Evolutionary conservation across 2,888 invertebrate species (phyloP).

Genomic region (Omphaloscelis lunosa): DNA sequence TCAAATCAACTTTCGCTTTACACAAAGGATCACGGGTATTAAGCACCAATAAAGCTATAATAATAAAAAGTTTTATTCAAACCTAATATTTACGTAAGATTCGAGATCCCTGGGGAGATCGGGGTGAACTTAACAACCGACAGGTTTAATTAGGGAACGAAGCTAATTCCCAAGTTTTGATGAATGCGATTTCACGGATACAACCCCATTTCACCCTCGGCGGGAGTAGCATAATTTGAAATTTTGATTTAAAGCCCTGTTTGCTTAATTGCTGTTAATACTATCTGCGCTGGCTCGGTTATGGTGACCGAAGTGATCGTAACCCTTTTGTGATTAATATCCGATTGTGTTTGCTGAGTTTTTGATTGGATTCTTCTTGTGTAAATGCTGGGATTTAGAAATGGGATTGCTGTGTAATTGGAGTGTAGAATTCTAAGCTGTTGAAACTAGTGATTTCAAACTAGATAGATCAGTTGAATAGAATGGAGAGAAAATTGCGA

Average conservation of each 20-base stretch:
- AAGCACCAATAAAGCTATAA: constrained; percentile 81
- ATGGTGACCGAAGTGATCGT: constrained; percentile 58
- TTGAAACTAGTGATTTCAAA: constrained; percentile 10
- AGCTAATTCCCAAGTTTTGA: constrained; percentile 89
- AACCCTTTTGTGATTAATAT: constrained; percentile 61
- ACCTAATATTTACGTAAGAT: constrained; percentile 86
- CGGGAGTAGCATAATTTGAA: constrained; percentile 82
- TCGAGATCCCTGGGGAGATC: constrained; percentile 73
- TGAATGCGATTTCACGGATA: constrained; percentile 88
- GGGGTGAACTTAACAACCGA: constrained; percentile 82
- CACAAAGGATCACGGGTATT: constrained; percentile 71
- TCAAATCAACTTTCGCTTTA: constrained; percentile 71
- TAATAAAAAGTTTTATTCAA: constrained; percentile 85
- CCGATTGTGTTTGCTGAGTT: constrained; percentile 46
- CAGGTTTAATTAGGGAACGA: constrained; percentile 88
- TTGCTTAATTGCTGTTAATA: constrained; percentile 82
- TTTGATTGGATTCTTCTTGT: constrained; percentile 59
- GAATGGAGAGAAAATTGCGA: neutral
- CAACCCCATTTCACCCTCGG: constrained; percentile 73
- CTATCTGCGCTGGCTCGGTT: constrained; percentile 62
- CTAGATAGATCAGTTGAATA: neutral
- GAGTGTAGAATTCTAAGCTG: constrained; percentile 6
- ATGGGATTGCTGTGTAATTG: constrained; percentile 40
- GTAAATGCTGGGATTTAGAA: constrained; percentile 37
- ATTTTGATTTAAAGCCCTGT: constrained; percentile 85